phyloP scores from a whole-genome alignment of 2,113 vertebrate species.

The Struthio camelus region DNA sequence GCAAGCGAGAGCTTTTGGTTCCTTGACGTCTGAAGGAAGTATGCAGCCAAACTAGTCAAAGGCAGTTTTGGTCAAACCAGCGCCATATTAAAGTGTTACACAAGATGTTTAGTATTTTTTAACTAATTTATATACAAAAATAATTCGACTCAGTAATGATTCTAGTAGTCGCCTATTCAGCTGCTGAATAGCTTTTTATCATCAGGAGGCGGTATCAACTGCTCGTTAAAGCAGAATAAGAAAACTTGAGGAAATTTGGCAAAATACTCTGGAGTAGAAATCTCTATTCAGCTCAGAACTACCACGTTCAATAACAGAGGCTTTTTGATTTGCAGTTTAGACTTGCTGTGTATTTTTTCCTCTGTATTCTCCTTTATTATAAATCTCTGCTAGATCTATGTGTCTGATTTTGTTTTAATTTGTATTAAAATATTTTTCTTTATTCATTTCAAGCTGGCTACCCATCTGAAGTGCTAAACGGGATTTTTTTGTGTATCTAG shows the following conservation, averaged over 20 bases:
- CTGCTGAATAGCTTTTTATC: not conserved
- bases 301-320: not conserved
- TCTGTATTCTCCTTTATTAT: not conserved
- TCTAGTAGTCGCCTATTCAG: not conserved
- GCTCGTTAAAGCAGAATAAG: not conserved
- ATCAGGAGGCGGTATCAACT: not conserved
- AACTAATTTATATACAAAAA: not conserved
- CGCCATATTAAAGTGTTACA: not conserved
- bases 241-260: not conserved
- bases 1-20: not conserved
- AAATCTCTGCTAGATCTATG: not conserved
- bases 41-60: not conserved
- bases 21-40: not conserved
- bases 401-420: not conserved
- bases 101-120: not conserved
- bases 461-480: not conserved
- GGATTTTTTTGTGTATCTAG: not conserved
- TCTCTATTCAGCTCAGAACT: not conserved
- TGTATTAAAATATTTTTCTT: not conserved
- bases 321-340: not conserved
- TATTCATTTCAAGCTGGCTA: not conserved
- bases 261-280: not conserved
- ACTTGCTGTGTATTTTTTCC: not conserved
- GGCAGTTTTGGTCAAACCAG: not conserved
- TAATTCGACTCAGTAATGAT: not conserved